These are phyloP conservation scores for Hydraecia micacea DNA, from an alignment of 2,888 invertebrate species.

Conservation along the genomic window DNA sequence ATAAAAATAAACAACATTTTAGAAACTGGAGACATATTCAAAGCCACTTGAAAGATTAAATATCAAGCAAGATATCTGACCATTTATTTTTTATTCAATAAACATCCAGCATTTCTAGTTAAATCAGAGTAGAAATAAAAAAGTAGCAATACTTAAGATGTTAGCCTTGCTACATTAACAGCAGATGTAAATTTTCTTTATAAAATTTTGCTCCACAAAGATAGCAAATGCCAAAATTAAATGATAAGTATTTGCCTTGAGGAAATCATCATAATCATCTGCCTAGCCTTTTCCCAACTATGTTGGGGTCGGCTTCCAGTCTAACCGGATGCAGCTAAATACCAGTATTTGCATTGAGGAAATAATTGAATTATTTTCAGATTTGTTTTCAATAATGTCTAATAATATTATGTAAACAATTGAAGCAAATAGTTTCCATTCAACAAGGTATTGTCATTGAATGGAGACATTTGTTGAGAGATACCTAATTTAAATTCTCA, in stretches of 20 bases:
- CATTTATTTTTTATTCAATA: neutral
- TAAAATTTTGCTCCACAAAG: neutral
- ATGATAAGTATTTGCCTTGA: neutral
- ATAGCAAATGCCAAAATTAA: slow-evolving; percentile 3
- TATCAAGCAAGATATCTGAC: neutral
- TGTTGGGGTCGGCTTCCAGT: no score
- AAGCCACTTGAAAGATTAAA: neutral
- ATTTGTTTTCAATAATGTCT: slow-evolving; percentile 20
- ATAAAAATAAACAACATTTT: slow-evolving; percentile 7
- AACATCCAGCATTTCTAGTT: neutral
- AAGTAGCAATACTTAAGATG: neutral
- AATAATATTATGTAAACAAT: neutral
- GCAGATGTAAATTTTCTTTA: neutral
- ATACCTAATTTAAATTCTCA: slow-evolving; percentile 12
- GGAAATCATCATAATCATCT: no score
- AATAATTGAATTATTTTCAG: slow-evolving; percentile 26
- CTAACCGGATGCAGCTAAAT: no score
- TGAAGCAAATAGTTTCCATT: neutral
- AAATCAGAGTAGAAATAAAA: neutral
- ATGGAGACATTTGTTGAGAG: neutral
- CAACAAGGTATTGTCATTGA: neutral
- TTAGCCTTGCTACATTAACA: slow-evolving; percentile 17
- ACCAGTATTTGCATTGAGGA: slow-evolving; percentile 13
- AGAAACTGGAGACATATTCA: neutral
- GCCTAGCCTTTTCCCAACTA: no score